These are phyloP conservation scores for Eulithis testata DNA, from an alignment of 2,888 invertebrate species.

Conservation along the genomic window DNA sequence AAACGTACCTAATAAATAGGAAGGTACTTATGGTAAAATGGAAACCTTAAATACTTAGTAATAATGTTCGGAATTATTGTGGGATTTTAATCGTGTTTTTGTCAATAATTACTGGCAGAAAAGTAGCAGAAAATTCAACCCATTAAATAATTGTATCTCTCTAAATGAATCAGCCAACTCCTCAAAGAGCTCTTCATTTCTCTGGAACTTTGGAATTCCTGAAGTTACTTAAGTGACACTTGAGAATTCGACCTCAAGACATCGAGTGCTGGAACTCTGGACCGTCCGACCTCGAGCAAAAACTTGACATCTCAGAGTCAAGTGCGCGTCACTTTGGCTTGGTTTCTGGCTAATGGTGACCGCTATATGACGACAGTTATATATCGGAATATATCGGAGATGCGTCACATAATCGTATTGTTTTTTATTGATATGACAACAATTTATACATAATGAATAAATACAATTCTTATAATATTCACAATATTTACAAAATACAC, in stretches of 20 bases:
- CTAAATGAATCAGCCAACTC: conserved; percentile 17
- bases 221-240: conserved; percentile 35
- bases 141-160: conserved; percentile 9
- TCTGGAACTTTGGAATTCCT: conserved; percentile 29
- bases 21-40: no score
- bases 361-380: neutral
- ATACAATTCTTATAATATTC: no score
- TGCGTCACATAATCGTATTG: no score
- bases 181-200: conserved; percentile 17
- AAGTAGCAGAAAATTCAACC: no score
- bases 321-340: conserved; percentile 22
- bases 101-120: neutral
- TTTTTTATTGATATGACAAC: no score
- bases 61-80: no score
- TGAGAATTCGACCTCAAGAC: conserved; percentile 36
- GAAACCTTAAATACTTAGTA: no score
- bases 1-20: no score
- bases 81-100: no score
- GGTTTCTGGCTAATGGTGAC: neutral
- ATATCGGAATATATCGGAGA: neutral
- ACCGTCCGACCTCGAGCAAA: conserved; percentile 25
- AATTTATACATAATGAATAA: no score
- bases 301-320: conserved; percentile 25
- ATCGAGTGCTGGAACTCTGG: conserved; percentile 29
- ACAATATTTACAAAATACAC: no score